Evolutionary conservation across 2,888 invertebrate genomes (phyloP).

Genomic region (Atherix ibis): DNA sequence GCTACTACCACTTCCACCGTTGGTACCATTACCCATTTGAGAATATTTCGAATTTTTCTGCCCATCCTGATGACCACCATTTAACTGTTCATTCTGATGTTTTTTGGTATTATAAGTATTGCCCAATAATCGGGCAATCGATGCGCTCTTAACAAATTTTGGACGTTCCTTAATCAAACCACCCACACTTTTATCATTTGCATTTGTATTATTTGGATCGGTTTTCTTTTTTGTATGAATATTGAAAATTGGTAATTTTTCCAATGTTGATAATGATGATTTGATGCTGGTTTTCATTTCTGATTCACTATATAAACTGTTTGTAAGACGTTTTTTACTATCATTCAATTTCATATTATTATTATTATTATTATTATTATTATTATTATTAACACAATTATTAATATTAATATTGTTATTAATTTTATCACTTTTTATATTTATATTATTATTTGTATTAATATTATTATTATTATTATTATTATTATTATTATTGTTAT

Average conservation of each 20-base stretch:
- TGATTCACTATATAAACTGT: constrained; percentile 12
- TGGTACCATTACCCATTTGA: constrained; percentile 14
- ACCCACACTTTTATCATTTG: constrained; percentile 1
- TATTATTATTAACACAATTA: not conserved
- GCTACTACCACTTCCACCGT: constrained; percentile 17
- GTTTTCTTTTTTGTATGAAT: constrained; percentile 10
- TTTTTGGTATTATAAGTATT: constrained; percentile 32
- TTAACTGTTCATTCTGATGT: constrained; percentile 20
- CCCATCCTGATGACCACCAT: constrained; percentile 3
- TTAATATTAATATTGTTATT: not conserved
- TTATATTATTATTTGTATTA: not conserved
- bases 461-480: not conserved
- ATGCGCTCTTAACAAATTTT: constrained; percentile 30
- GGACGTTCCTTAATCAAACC: constrained; percentile 7
- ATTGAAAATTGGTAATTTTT: constrained; percentile 12
- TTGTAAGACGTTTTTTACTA: constrained; percentile 7
- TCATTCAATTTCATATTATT: constrained; percentile 1
- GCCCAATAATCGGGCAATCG: constrained; percentile 28
- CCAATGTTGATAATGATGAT: constrained; percentile 12
- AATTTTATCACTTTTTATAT: not conserved
- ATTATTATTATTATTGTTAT: not conserved
- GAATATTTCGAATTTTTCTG: not conserved
- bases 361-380: not conserved
- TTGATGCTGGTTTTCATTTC: constrained; percentile 13
- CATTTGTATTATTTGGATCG: constrained; percentile 1